Evolutionary conservation across 2,797 vertebrate genomes (phyloP).

Genomic region (Percopsis omiscomaycus): DNA sequence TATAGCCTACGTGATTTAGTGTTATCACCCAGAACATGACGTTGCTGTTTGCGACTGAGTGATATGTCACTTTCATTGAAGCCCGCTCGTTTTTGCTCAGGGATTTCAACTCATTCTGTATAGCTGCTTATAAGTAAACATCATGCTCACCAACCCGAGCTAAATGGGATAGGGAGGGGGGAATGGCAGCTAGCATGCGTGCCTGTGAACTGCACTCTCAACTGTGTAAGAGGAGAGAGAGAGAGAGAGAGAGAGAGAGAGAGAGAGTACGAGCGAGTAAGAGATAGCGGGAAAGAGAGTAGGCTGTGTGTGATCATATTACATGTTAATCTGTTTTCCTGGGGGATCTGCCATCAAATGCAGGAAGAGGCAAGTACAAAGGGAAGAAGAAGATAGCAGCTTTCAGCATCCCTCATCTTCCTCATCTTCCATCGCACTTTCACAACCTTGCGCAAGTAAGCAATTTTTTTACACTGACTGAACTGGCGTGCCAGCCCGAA

Average conservation of each 20-base stretch:
- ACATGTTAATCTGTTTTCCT: constrained; percentile 73
- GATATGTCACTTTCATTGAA: constrained; percentile 29
- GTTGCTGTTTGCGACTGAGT: constrained; percentile 46
- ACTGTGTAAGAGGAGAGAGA: constrained; percentile 28
- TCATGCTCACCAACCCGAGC: constrained; percentile 52
- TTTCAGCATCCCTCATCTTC: constrained; percentile 25
- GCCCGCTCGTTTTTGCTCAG: constrained; percentile 16
- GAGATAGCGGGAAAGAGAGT: constrained; percentile 36
- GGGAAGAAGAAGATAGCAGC: constrained; percentile 30
- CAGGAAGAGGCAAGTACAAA: constrained; percentile 50
- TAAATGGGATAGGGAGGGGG: constrained; percentile 45
- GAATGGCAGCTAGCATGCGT: constrained; percentile 4
- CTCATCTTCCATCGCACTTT: constrained; percentile 33
- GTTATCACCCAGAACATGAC: constrained; percentile 31
- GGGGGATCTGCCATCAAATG: constrained; percentile 62
- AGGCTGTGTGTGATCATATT: constrained; percentile 60
- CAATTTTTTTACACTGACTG: constrained; percentile 1
- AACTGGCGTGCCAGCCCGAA: constrained; percentile 11
- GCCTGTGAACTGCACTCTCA: background rate
- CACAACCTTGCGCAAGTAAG: constrained; percentile 64
- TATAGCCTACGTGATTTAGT: constrained; percentile 36
- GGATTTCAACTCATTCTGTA: constrained; percentile 41
- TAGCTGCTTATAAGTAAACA: constrained; percentile 63
- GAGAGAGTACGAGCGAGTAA: constrained; percentile 20
- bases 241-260: constrained; percentile 27